phyloP scores from a whole-genome alignment of 2,888 invertebrate species.

The Catocala fraxini region DNA sequence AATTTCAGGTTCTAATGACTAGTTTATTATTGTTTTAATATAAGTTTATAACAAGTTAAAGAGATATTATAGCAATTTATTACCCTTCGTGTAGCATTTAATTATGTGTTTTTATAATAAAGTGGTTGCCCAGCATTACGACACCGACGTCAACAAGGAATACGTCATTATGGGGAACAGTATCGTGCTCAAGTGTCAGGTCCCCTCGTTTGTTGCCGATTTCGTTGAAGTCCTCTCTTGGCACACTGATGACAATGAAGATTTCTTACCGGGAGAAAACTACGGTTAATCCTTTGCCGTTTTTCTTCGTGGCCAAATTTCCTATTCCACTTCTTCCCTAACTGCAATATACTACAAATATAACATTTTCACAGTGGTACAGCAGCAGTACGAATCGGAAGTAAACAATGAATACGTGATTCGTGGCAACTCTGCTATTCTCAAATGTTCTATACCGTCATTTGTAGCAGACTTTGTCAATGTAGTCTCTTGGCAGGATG shows the following conservation, averaged over 20 bases:
- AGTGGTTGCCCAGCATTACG: conserved; percentile 94
- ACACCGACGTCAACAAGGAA: conserved; percentile 94
- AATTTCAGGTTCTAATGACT: conserved; percentile 12
- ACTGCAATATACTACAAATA: conserved; percentile 17
- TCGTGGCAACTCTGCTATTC: conserved; percentile 95
- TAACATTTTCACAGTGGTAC: conserved; percentile 90
- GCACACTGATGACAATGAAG: conserved; percentile 92
- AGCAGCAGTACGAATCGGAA: conserved; percentile 96
- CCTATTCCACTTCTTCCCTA: conserved; percentile 33
- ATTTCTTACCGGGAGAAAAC: conserved; percentile 89
- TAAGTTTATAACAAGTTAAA: neutral
- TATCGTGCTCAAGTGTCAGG: conserved; percentile 93
- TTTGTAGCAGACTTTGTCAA: conserved; percentile 97
- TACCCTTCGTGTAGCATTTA: conserved; percentile 3
- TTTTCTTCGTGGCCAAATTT: conserved; percentile 34
- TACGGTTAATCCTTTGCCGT: conserved; percentile 82
- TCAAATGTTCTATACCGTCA: conserved; percentile 96
- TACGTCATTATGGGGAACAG: conserved; percentile 94
- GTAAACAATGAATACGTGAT: conserved; percentile 97
- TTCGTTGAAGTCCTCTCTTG: conserved; percentile 94
- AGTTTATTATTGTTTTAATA: neutral
- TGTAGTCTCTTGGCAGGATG: conserved; percentile 95
- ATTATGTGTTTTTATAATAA: conserved; percentile 39
- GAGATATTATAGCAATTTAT: neutral
- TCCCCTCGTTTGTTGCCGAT: conserved; percentile 95